A percentile compares a stretch with the other conserved stretches of the same genome.
These are phyloP conservation scores for Apamea epomidion DNA, from an alignment of 2,888 invertebrate species.

Conservation along the genomic window DNA sequence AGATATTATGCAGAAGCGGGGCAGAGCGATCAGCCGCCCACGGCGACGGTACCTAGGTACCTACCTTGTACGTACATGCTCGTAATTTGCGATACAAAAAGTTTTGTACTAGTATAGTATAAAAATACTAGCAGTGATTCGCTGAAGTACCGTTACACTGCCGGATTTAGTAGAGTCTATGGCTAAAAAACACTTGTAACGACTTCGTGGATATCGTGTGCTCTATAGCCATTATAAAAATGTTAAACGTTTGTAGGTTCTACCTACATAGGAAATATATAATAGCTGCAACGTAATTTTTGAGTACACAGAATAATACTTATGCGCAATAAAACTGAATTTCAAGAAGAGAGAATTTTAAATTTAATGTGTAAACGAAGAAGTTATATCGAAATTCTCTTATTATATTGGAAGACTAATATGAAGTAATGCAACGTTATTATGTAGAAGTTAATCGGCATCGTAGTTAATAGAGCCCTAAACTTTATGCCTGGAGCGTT, in stretches of 20 bases:
- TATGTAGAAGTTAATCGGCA: conserved; percentile 42
- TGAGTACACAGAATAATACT: not conserved
- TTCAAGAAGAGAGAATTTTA: not conserved
- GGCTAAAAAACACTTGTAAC: conserved; percentile 36
- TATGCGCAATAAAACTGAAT: not conserved
- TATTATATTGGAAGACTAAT: conserved; percentile 8
- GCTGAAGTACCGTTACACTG: conserved; percentile 45
- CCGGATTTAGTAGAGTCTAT: conserved; percentile 33
- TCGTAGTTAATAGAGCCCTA: conserved; percentile 59
- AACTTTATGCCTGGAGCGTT: conserved; percentile 55
- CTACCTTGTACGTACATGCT: conserved; percentile 52
- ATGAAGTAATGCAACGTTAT: conserved; percentile 29
- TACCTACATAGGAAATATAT: conserved; percentile 1
- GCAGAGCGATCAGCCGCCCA: conserved; percentile 72
- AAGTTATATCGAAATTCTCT: not conserved
- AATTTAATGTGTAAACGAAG: not conserved
- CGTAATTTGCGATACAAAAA: conserved; percentile 55
- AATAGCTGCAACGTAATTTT: not conserved
- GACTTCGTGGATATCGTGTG: conserved; percentile 26
- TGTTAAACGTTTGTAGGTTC: not conserved
- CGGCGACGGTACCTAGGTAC: conserved; percentile 52
- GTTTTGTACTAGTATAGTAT: conserved; percentile 42
- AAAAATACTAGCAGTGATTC: conserved; percentile 44
- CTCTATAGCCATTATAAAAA: conserved; percentile 12
- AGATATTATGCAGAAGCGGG: conserved; percentile 72